A percentile compares a stretch with the other conserved stretches of the same genome.
These are phyloP conservation scores for Nyctibius grandis DNA, from an alignment of 2,797 vertebrate genomes.

Conservation along the genomic window DNA sequence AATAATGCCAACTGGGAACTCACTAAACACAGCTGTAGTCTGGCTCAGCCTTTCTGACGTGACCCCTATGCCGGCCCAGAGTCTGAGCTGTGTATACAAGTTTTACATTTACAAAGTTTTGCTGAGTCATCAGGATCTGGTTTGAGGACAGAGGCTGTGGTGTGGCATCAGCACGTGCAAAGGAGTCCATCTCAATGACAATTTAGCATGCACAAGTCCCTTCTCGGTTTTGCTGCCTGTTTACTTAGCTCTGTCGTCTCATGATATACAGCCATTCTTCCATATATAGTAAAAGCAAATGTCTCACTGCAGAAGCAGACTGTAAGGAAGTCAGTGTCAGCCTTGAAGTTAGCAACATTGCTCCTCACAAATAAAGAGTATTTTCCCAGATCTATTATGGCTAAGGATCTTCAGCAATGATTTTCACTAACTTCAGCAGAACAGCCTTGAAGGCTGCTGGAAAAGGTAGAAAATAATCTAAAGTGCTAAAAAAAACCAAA, in stretches of 20 bases:
- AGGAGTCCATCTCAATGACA: not conserved
- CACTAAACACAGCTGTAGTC: not conserved
- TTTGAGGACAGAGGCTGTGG: not conserved
- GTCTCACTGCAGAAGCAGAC: not conserved
- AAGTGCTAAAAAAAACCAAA: not conserved
- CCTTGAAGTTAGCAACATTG: not conserved
- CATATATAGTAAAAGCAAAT: constrained; percentile 11
- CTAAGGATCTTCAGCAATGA: not conserved
- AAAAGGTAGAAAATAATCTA: not conserved
- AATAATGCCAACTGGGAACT: not conserved
- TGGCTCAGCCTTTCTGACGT: not conserved
- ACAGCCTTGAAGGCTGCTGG: not conserved
- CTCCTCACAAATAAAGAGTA: not conserved
- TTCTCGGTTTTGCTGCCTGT: not conserved
- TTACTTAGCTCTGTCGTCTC: not conserved
- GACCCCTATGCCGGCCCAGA: not conserved
- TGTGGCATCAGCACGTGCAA: not conserved
- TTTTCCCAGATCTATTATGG: not conserved
- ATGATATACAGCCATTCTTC: not conserved
- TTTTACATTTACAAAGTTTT: not conserved
- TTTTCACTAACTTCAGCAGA: not conserved
- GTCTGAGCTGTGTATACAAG: not conserved
- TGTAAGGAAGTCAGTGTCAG: not conserved
- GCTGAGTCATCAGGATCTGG: not conserved
- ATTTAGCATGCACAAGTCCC: not conserved